Base-by-base conservation (phyloP, 2,113 vertebrate species). In the Scartelaos histophorus region DNA sequence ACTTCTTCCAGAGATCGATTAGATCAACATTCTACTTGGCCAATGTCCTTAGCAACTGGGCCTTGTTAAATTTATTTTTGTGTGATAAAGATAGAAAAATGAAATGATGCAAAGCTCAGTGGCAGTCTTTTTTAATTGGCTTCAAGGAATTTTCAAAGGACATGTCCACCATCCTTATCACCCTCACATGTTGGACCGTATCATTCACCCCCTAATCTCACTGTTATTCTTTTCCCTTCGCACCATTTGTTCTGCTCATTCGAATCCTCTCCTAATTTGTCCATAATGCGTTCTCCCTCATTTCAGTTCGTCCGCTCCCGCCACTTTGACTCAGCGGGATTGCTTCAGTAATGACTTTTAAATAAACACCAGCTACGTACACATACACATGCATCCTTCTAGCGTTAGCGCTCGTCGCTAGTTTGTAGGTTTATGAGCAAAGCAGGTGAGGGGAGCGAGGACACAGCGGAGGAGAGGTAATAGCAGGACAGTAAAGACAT, bases 401-500 rank as follows among this genome's bases (percentile, higher is more conserved):
- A 54, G 51, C 24, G 15, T 17, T 21, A 38, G 25, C 43, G n/a
- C 6, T 70, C 62, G 22, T 61, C 71, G 56, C 54, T 65, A 69
- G 45, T n/a, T 77, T 82, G 67, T 82, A 70, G 38, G 16, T 58
- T 82, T 38, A 74, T 74, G 74, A 71, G 81, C 45, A 70, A 71
- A 47, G 62, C 9, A 67, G 62, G 70, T 29, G 46, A 58, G 70
- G 56, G 68, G 43, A 38, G 47, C 38, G 45, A 21, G 58, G 57
- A 66, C 60, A 60, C 53, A 67, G 62, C 67, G 53, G 62, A 69
- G 53, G 64, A 1, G 77, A 74, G 25, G 71, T 58, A 67, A 75
- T 45, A 58, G 25, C 24, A 19, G 29, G 46, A 66, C 45, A 19
- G 60, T 10, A n/a, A n/a, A n/a, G n/a, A n/a, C n/a, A n/a, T n/a